Conservation (phyloP, 2,797 vertebrate species). For the Gastrophryne carolinensis region DNA sequence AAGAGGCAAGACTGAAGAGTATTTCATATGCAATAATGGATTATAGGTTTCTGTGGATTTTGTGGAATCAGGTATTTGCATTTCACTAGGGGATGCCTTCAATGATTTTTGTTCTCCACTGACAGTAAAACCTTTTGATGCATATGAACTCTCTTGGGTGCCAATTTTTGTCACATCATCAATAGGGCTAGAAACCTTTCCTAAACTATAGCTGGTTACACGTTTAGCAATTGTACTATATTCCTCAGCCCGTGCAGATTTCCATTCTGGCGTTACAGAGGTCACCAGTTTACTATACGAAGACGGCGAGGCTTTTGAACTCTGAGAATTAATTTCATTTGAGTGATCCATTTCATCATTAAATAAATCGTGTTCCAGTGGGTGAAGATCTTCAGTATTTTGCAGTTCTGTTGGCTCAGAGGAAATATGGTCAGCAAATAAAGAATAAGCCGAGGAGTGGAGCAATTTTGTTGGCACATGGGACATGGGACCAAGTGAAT, state of each 20-base stretch:
- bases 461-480: neutral
- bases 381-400: neutral
- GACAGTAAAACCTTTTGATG: too few relatives aligned
- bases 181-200: too few relatives aligned
- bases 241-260: neutral
- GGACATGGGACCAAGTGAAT: too few relatives aligned
- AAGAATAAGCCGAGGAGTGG: neutral
- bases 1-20: too few relatives aligned
- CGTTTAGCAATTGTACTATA: neutral
- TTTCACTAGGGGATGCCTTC: too few relatives aligned
- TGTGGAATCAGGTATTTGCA: too few relatives aligned
- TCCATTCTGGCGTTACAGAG: neutral
- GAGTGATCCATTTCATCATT: neutral
- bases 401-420: neutral
- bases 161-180: too few relatives aligned
- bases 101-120: too few relatives aligned
- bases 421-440: neutral
- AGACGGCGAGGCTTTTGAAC: neutral
- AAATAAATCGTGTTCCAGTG: neutral
- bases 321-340: neutral
- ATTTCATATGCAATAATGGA: too few relatives aligned
- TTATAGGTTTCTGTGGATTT: too few relatives aligned
- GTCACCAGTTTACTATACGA: neutral
- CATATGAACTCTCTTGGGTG: too few relatives aligned
- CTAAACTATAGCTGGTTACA: too few relatives aligned